phyloP scores from a whole-genome alignment of 1,140 invertebrate genomes.

The Vanessa tameamea region DNA sequence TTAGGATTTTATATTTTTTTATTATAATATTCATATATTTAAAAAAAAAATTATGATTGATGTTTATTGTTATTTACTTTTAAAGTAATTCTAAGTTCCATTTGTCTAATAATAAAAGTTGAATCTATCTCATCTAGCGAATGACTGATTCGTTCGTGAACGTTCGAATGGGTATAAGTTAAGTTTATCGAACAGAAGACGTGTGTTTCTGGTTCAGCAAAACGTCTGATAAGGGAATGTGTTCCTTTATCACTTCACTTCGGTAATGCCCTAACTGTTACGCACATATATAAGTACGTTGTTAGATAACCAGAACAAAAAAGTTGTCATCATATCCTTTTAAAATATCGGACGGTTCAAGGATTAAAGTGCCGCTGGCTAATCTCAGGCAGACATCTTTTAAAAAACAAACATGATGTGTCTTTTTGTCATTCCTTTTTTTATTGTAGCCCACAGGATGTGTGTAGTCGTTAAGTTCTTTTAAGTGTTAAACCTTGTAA shows the following conservation, averaged over 20 bases:
- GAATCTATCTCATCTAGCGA: too few species aligned
- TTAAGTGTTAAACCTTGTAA: constrained; percentile 81
- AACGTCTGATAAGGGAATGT: constrained; percentile 14
- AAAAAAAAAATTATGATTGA: too few species aligned
- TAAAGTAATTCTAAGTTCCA: too few species aligned
- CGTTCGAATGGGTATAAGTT: neutral
- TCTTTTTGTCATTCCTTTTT: constrained; percentile 75
- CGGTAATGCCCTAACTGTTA: constrained; percentile 31
- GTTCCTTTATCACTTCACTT: constrained; percentile 8
- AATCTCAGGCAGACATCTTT: constrained; percentile 79
- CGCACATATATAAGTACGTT: constrained; percentile 55
- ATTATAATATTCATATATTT: too few species aligned
- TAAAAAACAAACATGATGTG: constrained; percentile 78
- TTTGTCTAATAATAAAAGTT: too few species aligned
- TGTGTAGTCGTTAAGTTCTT: constrained; percentile 80
- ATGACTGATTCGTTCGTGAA: neutral
- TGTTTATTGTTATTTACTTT: too few species aligned
- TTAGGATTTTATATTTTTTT: too few species aligned
- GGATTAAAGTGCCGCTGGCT: constrained; percentile 78
- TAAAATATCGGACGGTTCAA: constrained; percentile 75
- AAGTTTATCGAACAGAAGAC: neutral
- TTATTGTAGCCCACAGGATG: constrained; percentile 79
- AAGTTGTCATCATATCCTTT: constrained; percentile 80
- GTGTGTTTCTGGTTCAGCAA: neutral
- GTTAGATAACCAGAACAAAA: constrained; percentile 74